Percentiles rank a stretch among this genome's conserved stretches.
These are phyloP conservation scores for Heterohyrax brucei DNA, from an alignment of 2,797 vertebrate genomes.

Conservation along the genomic window DNA sequence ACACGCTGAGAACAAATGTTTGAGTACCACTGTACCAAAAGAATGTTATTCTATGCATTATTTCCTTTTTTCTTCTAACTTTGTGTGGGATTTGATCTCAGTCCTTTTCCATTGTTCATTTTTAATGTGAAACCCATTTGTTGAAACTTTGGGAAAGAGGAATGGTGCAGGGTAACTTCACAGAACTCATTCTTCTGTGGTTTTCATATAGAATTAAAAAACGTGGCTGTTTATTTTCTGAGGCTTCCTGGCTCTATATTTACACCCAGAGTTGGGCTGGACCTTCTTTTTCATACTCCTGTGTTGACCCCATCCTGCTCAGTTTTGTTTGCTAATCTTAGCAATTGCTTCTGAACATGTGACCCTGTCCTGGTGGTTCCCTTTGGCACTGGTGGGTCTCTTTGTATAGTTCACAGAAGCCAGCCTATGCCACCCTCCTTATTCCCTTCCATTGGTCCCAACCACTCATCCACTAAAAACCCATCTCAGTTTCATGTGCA, in stretches of 20 bases:
- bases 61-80: not conserved
- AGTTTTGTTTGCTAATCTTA: not conserved
- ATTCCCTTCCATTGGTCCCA: not conserved
- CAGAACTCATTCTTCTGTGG: not conserved
- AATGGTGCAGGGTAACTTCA: not conserved
- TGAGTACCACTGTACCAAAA: not conserved
- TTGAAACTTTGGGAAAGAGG: constrained; percentile 9
- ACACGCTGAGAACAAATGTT: not conserved
- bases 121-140: constrained; percentile 28
- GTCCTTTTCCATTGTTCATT: not conserved
- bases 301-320: not conserved
- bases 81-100: not conserved
- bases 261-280: not conserved
- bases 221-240: not conserved
- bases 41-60: not conserved
- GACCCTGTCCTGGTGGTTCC: not conserved
- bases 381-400: not conserved
- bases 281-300: not conserved
- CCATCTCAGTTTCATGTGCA: not conserved
- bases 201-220: not conserved
- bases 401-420: too few species aligned
- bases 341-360: not conserved
- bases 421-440: not conserved
- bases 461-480: not conserved
- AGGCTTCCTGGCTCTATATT: not conserved